A percentile compares a stretch with the other conserved stretches of the same genome.
Evolutionary conservation across 2,888 invertebrate genomes (phyloP).

Genomic region (Amblyjoppa proteus): DNA sequence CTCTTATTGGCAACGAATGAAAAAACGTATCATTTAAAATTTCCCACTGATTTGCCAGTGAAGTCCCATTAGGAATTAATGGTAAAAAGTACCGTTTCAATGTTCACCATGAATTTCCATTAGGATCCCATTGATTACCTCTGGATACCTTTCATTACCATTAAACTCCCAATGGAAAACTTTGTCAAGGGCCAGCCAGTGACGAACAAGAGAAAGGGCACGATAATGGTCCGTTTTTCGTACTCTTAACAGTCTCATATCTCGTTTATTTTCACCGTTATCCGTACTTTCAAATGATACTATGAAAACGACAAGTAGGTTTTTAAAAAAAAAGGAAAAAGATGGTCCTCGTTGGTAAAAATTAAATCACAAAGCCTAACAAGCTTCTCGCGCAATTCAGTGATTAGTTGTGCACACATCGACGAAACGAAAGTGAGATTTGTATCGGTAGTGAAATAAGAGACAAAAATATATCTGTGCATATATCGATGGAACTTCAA

Average conservation of each 20-base stretch:
- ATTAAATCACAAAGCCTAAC: not conserved
- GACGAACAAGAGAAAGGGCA: conserved; percentile 55
- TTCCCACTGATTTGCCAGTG: too few relatives aligned
- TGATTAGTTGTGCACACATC: not conserved
- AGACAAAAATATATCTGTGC: not conserved
- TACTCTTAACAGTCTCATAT: conserved; percentile 39
- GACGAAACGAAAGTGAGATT: not conserved
- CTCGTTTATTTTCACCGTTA: conserved; percentile 54
- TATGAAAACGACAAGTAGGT: not conserved
- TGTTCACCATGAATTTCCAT: too few relatives aligned
- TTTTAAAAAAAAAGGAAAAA: not conserved
- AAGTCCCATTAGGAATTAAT: too few relatives aligned
- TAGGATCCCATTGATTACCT: too few relatives aligned
- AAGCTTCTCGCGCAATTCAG: conserved; percentile 7
- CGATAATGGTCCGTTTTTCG: conserved; percentile 44
- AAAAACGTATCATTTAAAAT: too few relatives aligned
- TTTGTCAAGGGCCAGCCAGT: not conserved
- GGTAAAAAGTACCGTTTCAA: too few relatives aligned
- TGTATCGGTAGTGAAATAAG: conserved; percentile 6
- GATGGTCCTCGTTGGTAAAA: not conserved
- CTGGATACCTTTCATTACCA: too few relatives aligned
- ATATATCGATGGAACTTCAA: conserved; percentile 1
- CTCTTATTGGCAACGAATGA: too few relatives aligned
- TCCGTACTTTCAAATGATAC: conserved; percentile 53
- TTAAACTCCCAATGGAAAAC: too few relatives aligned